A percentile compares a stretch with the other conserved stretches of the same genome.
These are phyloP conservation scores for Chironomus tepperi DNA, from an alignment of 1,140 invertebrate species.

Conservation along the genomic window DNA sequence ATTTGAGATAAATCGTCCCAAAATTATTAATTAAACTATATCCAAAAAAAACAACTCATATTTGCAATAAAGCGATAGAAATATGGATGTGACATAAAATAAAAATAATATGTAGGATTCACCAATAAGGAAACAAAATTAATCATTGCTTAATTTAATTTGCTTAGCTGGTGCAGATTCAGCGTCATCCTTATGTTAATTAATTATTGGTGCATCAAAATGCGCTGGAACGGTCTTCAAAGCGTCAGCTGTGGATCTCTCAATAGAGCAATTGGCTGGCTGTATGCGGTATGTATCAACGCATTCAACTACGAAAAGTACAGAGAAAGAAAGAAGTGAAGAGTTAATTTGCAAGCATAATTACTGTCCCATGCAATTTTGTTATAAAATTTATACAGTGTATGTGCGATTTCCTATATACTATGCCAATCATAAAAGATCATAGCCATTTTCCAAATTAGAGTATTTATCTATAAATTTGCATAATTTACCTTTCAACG, in stretches of 20 bases:
- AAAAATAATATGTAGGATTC: not conserved
- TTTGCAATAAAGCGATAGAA: no score
- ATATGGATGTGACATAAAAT: no score
- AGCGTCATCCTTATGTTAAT: conserved; percentile 7
- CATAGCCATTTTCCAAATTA: not conserved
- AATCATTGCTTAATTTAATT: conserved; percentile 21
- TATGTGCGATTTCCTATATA: not conserved
- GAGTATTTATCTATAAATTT: not conserved
- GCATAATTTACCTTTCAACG: conserved; percentile 46
- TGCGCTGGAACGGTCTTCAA: conserved; percentile 60
- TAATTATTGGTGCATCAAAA: conserved; percentile 44
- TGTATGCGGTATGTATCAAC: conserved; percentile 72
- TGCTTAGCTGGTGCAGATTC: conserved; percentile 16
- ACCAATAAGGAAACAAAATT: not conserved
- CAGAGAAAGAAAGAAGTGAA: not conserved
- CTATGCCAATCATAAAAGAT: not conserved
- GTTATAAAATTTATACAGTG: no score
- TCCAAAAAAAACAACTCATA: no score
- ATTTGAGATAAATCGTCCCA: no score
- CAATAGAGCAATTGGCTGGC: conserved; percentile 57
- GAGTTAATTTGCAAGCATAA: not conserved
- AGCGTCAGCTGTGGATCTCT: conserved; percentile 53
- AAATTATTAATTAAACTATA: not conserved
- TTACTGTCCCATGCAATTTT: not conserved
- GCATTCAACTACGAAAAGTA: conserved; percentile 53